Conservation (phyloP, 2,113 vertebrate species). For the Ptilonorhynchus violaceus region DNA sequence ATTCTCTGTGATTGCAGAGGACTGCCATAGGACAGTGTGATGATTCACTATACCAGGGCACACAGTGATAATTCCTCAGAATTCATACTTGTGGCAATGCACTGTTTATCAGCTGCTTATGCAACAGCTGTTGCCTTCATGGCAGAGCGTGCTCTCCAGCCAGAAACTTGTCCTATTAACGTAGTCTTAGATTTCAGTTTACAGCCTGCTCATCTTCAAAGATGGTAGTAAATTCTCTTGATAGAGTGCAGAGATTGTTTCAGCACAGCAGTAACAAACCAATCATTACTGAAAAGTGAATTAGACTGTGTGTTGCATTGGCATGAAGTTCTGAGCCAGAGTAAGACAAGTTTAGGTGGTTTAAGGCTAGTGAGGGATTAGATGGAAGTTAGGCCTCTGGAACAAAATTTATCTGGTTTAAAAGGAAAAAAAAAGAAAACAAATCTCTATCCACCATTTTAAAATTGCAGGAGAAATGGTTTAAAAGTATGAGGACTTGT, state of each 20-base stretch:
- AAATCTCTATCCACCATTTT: background rate
- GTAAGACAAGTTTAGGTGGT: background rate
- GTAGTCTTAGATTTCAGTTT: background rate
- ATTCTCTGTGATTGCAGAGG: background rate
- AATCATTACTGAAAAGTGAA: background rate
- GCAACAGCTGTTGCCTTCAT: background rate
- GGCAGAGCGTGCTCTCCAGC: background rate
- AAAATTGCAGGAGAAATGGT: background rate
- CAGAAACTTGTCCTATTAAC: background rate
- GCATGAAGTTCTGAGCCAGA: background rate
- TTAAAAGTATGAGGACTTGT: background rate
- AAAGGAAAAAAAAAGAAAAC: background rate
- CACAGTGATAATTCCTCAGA: background rate
- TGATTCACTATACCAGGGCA: accelerated
- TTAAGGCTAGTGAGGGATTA: background rate
- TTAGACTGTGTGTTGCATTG: accelerated
- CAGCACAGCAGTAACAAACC: background rate
- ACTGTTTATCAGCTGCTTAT: background rate
- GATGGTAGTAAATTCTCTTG: background rate
- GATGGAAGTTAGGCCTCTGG: background rate
- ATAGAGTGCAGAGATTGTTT: background rate
- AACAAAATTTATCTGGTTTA: background rate
- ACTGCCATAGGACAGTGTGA: background rate
- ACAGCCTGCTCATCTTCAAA: background rate
- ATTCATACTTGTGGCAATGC: background rate